These are phyloP conservation scores for Pantala flavescens DNA, from an alignment of 1,140 invertebrate species.

Conservation along the genomic window DNA sequence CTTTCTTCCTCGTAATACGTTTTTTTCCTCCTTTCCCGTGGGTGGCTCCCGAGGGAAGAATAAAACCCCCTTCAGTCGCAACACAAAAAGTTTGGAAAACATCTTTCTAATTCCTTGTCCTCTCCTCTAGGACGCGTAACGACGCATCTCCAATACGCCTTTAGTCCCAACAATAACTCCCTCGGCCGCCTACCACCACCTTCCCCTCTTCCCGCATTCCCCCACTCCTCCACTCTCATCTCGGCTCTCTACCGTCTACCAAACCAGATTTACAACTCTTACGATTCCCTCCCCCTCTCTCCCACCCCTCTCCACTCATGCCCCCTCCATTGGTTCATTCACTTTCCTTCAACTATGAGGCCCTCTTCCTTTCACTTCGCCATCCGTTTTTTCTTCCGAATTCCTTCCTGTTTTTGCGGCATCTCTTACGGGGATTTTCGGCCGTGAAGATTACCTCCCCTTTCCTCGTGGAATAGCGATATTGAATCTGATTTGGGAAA, in stretches of 20 bases:
- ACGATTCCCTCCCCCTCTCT: neutral
- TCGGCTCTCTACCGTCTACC: neutral
- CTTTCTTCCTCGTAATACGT: too few relatives aligned
- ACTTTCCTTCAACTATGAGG: neutral
- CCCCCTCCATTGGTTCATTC: neutral
- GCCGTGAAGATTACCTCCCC: too few relatives aligned
- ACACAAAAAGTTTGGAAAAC: too few relatives aligned
- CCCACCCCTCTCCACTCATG: neutral
- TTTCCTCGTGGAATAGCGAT: too few relatives aligned
- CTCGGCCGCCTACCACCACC: neutral
- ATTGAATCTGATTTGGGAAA: too few relatives aligned
- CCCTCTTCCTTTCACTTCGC: neutral
- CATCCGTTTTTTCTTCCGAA: neutral
- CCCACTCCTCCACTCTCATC: neutral
- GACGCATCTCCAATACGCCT: neutral
- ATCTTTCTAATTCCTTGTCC: too few relatives aligned
- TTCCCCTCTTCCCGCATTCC: neutral
- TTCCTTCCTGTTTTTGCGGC: too few relatives aligned
- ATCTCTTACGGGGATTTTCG: too few relatives aligned
- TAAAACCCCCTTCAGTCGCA: too few relatives aligned
- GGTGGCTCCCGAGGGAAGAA: too few relatives aligned
- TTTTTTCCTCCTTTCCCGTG: too few relatives aligned
- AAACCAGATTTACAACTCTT: constrained; percentile 10
- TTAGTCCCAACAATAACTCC: neutral
- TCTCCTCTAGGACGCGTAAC: too few relatives aligned